Evolutionary conservation across 1,140 invertebrate species (phyloP), one percentile per base, ranked within the genome.

Genomic region (Sitobion miscanthi): DNA sequence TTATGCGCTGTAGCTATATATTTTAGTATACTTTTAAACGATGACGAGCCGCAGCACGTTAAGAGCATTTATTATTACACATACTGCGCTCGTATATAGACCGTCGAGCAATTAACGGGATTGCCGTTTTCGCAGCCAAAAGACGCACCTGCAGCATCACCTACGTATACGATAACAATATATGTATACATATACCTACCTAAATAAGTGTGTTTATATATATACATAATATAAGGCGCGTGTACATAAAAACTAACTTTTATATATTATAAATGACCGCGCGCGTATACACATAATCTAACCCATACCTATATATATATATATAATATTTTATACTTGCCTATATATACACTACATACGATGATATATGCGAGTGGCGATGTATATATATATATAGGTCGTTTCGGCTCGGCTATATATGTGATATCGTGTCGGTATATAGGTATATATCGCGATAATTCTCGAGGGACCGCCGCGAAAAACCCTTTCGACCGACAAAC

Each of bases 401-500:
- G 20, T 17, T 8, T 3, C 42, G 3, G 35, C 20, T 82, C 20
- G n/a, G n/a, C n/a, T 62, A 69, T 69, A 30, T 14, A 82, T 35
- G 23, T 20, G 21, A 5, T 77, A 7, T 82, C 6, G 42, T 30
- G 11, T 57, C 0, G 2, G 30, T 69, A 35, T 69, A 35, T 82
- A 25, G 45, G 4, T 86, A 11, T 30, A 11, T 42, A 85, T 8
- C 0, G 45, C 30, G 25, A 86, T n/a, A 30, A 86, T 86, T 86
- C 85, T 86, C 85, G 25, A 47, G 85, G 45, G 85, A 86, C 25
- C 85, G 3, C 38, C 85, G 3, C 38, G 25, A 86, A 47, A 86
- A 86, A 86, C 85, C 83, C 85, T 86, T 86, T 86, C 23, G 85
- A 86, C 85, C 85, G 83, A n/a, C 62, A 69, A 20, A 54, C 21